Percentiles rank a stretch among this genome's conserved stretches.
These are phyloP conservation scores for Heliconius hermathena DNA, from an alignment of 1,140 invertebrate species.

Conservation along the genomic window DNA sequence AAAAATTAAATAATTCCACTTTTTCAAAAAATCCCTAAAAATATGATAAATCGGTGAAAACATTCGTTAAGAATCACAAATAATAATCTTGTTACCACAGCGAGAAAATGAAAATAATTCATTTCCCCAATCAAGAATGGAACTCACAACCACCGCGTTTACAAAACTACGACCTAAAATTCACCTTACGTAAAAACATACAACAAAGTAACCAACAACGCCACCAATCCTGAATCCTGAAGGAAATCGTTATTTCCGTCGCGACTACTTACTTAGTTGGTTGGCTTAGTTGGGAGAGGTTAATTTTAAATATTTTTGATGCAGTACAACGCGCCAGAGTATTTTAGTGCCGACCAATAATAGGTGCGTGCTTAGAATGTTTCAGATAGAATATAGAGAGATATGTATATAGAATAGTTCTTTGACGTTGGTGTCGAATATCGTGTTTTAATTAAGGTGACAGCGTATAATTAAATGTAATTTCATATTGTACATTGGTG, in stretches of 20 bases:
- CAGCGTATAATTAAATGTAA: neutral
- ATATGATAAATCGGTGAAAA: too few relatives aligned
- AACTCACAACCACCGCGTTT: too few relatives aligned
- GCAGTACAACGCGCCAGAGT: constrained; percentile 47
- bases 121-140: too few relatives aligned
- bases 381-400: constrained; percentile 29
- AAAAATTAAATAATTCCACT: too few relatives aligned
- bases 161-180: too few relatives aligned
- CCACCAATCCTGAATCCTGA: constrained; percentile 34
- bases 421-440: neutral
- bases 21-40: too few relatives aligned
- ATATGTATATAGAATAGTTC: constrained; percentile 7
- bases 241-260: constrained; percentile 63
- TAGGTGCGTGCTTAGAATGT: constrained; percentile 32
- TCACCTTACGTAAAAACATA: neutral
- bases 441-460: neutral
- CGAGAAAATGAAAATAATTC: too few relatives aligned
- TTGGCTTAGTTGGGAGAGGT: constrained; percentile 41
- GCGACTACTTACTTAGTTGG: constrained; percentile 43
- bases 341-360: constrained; percentile 36
- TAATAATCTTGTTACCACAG: too few relatives aligned
- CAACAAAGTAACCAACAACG: neutral
- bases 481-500: neutral
- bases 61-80: too few relatives aligned
- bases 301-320: constrained; percentile 69